Base-by-base conservation (phyloP, 1,140 invertebrate genomes). In the Muscidifurax raptorellus region DNA sequence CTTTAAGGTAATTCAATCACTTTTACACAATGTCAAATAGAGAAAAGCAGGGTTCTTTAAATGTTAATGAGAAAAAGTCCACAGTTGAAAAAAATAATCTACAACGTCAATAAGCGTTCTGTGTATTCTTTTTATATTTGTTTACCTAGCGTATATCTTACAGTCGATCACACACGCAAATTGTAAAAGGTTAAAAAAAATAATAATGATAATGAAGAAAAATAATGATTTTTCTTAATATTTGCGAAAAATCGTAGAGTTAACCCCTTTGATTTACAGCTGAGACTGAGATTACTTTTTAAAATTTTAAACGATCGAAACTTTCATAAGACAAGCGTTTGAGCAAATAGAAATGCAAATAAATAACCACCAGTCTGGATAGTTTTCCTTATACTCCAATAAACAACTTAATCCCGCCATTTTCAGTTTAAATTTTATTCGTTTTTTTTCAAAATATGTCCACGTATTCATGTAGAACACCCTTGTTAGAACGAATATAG, bases 71-170 rank as follows among this genome's bases (percentile, higher is more conserved):
- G 72, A 9, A 72, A 72, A 59, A 18, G 18, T 59, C 59, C 15
- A 13, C 18, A 36, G 13, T 36, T 44, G 3, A 25, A 44, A n/a
- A 47, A 80, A 80, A 71, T 81, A 32, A 81, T 32, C 27, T 81
- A 18, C 2, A 28, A 52, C 71, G 22, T 32, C 18, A 30, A 52
- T 64, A 75, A 75, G 71, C 32, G 13, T 64, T 52, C 47, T 36
- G 7, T 74, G 10, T 81, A 72, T 22, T 74, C 28, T 74, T 71
- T 81, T 74, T 13, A 4, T 59, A 59, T 32, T 52, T 32, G 30
- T 81, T 52, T 72, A 18, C 28, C 44, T 59, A 72, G n/a, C 27
- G 2, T 74, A 18, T 59, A 71, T 72, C 18, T 72, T 81, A 72
- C 69, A 80, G 25, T 71, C 28, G 25, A 80, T 6, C 13, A 64